Evolutionary conservation across 92 coral and sea anemone genomes (phyloP).

Genomic region (Zoanthus solanderi): DNA sequence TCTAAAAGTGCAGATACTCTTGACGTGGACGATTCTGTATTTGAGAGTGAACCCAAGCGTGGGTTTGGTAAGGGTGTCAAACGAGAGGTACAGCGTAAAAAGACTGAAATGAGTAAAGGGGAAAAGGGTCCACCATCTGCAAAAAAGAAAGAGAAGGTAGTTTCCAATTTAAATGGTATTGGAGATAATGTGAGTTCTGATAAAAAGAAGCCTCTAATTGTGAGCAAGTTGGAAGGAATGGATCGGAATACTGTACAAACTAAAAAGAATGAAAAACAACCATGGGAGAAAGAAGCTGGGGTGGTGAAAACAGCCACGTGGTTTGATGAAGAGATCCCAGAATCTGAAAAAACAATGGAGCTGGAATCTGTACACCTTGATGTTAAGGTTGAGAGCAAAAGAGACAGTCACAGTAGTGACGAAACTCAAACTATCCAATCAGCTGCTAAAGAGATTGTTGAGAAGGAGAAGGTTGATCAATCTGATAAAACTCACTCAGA

Average conservation of each 20-base stretch:
- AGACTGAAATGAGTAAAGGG: background rate
- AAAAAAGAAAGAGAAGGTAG: background rate
- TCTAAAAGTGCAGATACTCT: slow-evolving; percentile 79
- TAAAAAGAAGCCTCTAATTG: background rate
- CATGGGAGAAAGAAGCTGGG: slow-evolving; percentile 48
- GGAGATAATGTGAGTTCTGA: background rate
- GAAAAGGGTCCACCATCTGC: background rate
- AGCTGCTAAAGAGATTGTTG: background rate
- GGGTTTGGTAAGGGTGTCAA: slow-evolving; percentile 49
- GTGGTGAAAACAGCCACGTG: slow-evolving; percentile 78
- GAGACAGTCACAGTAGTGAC: background rate
- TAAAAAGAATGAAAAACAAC: slow-evolving; percentile 5
- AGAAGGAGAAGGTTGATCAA: background rate
- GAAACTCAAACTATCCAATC: background rate
- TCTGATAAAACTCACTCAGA: background rate
- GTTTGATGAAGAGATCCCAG: slow-evolving; percentile 82
- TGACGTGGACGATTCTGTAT: slow-evolving; percentile 39
- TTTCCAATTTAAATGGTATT: background rate
- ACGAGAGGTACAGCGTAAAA: slow-evolving; percentile 19
- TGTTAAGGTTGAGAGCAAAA: slow-evolving; percentile 44
- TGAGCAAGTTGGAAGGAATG: background rate
- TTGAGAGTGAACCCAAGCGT: slow-evolving; percentile 19
- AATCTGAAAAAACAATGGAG: slow-evolving; percentile 64
- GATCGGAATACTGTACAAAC: background rate
- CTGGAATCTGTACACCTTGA: slow-evolving; percentile 54